Conservation (phyloP, 2,113 vertebrate species). For the Sardina pilchardus region DNA sequence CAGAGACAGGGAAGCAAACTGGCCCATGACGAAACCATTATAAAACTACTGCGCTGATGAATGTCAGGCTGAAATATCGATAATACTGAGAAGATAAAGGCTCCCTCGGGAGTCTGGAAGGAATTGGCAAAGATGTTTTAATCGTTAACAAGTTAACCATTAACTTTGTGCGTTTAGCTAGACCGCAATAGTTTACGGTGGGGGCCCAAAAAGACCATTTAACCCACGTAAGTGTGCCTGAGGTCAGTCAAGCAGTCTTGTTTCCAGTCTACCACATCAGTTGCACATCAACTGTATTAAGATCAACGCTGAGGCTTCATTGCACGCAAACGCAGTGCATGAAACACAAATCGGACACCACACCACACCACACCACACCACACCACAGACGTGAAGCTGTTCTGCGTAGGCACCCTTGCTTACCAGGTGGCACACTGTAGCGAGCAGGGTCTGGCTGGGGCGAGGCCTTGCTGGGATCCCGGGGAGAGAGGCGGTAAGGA, state of each 20-base stretch:
- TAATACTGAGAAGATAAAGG: neutral
- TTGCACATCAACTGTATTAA: too few species aligned
- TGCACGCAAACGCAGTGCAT: too few species aligned
- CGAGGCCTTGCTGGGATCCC: constrained; percentile 81
- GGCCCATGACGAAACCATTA: neutral
- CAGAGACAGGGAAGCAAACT: neutral
- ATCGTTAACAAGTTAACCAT: neutral
- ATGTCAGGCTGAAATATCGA: neutral
- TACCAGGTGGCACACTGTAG: constrained; percentile 89
- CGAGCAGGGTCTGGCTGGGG: constrained; percentile 77
- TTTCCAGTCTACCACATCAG: too few species aligned
- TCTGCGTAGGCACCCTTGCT: constrained; percentile 56
- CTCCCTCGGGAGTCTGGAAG: neutral
- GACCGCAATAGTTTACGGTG: neutral
- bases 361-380: too few species aligned
- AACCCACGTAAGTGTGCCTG: too few species aligned
- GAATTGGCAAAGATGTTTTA: neutral
- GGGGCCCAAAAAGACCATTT: too few species aligned
- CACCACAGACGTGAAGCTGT: neutral
- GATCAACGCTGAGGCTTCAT: too few species aligned
- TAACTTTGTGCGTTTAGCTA: neutral
- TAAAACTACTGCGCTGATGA: neutral
- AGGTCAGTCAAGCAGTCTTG: too few species aligned
- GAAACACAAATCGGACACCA: neutral
- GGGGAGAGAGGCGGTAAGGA: constrained; percentile 82